Conservation (phyloP, 2,113 vertebrate genomes). For the Martes martes region DNA sequence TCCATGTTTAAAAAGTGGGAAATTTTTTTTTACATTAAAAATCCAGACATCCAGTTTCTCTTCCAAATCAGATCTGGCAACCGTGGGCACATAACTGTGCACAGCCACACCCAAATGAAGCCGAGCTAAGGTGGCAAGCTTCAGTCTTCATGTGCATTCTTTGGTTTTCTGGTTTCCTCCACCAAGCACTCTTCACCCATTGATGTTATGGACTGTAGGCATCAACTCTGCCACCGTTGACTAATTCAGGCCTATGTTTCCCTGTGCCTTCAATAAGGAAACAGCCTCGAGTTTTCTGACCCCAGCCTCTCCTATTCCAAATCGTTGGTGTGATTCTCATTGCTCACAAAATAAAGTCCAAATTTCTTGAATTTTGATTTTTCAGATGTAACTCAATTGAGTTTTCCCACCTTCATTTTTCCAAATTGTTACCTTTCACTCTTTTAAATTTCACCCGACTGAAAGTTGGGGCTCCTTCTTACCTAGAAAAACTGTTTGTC, state of each 20-base stretch:
- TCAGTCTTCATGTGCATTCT: background rate
- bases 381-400: background rate
- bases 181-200: background rate
- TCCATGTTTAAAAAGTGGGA: background rate
- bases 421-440: conserved; percentile 4
- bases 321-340: background rate
- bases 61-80: conserved; percentile 16
- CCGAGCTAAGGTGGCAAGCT: background rate
- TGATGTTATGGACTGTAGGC: background rate
- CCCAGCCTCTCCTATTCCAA: background rate
- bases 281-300: background rate
- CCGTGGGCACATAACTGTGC: background rate
- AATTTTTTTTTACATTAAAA: background rate
- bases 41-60: background rate
- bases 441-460: background rate
- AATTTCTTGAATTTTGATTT: background rate
- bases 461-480: background rate
- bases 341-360: background rate
- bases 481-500: background rate
- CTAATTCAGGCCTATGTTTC: background rate
- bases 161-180: background rate
- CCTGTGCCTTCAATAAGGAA: background rate
- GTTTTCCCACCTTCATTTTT: background rate
- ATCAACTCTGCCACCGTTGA: background rate
- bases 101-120: background rate